Evolutionary conservation across 1,140 invertebrate species (phyloP).

Genomic region (Drosophila auraria): DNA sequence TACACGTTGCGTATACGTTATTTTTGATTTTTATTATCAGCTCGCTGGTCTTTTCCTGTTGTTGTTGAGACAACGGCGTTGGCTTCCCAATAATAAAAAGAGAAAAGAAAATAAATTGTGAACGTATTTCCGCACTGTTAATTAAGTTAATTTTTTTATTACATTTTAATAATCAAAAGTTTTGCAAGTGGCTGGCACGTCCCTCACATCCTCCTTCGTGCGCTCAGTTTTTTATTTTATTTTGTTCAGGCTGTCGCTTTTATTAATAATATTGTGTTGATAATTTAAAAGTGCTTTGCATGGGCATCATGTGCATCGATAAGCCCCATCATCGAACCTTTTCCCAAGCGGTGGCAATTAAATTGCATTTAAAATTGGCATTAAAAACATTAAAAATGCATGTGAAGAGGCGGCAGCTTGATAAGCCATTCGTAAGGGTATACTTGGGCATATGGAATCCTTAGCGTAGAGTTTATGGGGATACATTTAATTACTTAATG

Average conservation of each 20-base stretch:
- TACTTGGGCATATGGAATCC: slow-evolving; percentile 1
- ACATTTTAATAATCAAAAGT: slow-evolving; percentile 81
- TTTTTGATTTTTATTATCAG: slow-evolving; percentile 79
- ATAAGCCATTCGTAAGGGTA: slow-evolving; percentile 45
- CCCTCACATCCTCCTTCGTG: slow-evolving; percentile 6
- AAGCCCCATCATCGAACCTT: slow-evolving; percentile 54
- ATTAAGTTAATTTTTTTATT: slow-evolving; percentile 83
- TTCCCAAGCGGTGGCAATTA: slow-evolving; percentile 59
- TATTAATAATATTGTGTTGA: slow-evolving; percentile 74
- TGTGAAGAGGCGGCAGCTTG: slow-evolving; percentile 22
- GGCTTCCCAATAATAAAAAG: slow-evolving; percentile 50
- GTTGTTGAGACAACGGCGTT: slow-evolving; percentile 34
- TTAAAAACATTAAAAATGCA: slow-evolving; percentile 65
- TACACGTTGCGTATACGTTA: slow-evolving; percentile 65
- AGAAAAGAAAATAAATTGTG: slow-evolving; percentile 18
- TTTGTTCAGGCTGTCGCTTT: slow-evolving; percentile 23
- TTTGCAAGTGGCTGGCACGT: slow-evolving; percentile 56
- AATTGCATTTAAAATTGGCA: slow-evolving; percentile 73
- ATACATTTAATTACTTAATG: not conserved
- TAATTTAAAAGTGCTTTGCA: slow-evolving; percentile 81
- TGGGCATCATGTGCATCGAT: slow-evolving; percentile 76
- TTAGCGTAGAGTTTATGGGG: not conserved
- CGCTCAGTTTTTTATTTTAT: slow-evolving; percentile 16
- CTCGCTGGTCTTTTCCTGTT: slow-evolving; percentile 23
- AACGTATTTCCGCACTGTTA: slow-evolving; percentile 63